Evolutionary conservation across 2,113 vertebrate species (phyloP).

Genomic region (Mionectes macconnelli): DNA sequence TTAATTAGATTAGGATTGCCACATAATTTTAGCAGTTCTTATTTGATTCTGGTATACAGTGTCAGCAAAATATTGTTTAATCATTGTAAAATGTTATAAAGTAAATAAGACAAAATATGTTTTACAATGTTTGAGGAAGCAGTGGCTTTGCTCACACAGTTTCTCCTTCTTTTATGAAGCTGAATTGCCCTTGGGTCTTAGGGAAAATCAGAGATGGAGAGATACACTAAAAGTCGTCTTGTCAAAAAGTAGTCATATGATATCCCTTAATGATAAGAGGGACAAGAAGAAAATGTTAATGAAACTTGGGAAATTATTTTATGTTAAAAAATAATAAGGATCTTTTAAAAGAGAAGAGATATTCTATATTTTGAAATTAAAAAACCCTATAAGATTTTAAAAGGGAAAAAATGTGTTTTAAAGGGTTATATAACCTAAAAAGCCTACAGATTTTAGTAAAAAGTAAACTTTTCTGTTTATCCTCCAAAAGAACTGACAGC

Average conservation of each 20-base stretch:
- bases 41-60: background rate
- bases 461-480: background rate
- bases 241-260: background rate
- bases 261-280: background rate
- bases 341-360: background rate
- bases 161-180: background rate
- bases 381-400: background rate
- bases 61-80: background rate
- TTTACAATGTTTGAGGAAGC: background rate
- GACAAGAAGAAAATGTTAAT: background rate
- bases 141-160: background rate
- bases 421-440: background rate
- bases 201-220: background rate
- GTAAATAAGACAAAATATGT: background rate
- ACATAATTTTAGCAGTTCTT: background rate
- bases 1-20: background rate
- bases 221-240: background rate
- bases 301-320: background rate
- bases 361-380: background rate
- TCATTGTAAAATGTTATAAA: background rate
- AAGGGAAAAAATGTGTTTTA: background rate
- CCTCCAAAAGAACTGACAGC: rapidly evolving
- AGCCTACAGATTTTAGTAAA: background rate
- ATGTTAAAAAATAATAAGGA: background rate
- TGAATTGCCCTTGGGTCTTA: background rate